Conservation (phyloP, 1,140 invertebrate genomes). For the Drosophila parvula region DNA sequence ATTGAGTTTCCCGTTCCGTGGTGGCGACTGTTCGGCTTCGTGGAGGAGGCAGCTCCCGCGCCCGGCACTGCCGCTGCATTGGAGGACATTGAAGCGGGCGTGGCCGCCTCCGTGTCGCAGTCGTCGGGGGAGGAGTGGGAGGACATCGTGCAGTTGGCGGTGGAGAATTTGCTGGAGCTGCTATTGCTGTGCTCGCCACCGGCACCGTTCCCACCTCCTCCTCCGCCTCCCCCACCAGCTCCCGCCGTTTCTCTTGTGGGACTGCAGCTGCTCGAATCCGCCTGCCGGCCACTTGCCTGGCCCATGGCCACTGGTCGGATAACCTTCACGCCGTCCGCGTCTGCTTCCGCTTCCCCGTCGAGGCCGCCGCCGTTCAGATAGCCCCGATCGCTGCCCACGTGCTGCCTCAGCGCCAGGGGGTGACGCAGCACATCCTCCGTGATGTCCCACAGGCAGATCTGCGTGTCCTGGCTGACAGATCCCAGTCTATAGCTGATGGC, state of each 20-base stretch:
- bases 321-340: conserved; percentile 72
- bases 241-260: conserved; percentile 58
- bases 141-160: conserved; percentile 83
- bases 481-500: conserved; percentile 93
- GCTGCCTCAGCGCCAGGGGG: conserved; percentile 84
- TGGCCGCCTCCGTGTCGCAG: conserved; percentile 50
- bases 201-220: conserved; percentile 14
- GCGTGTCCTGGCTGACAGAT: conserved; percentile 99
- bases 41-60: conserved; percentile 11
- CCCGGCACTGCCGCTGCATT: conserved; percentile 22
- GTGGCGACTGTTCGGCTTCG: conserved; percentile 53
- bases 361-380: conserved; percentile 70
- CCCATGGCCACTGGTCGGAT: conserved; percentile 76
- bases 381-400: conserved; percentile 75
- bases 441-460: conserved; percentile 99
- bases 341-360: conserved; percentile 35
- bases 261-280: conserved; percentile 64
- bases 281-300: conserved; percentile 55
- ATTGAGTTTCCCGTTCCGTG: conserved; percentile 72
- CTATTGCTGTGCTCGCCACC: conserved; percentile 80
- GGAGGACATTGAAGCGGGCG: conserved; percentile 40
- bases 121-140: conserved; percentile 82
- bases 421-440: conserved; percentile 96
- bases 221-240: conserved; percentile 7
- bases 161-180: conserved; percentile 83